Percentiles rank a stretch among this genome's conserved stretches.
phyloP scores from a whole-genome alignment of 2,797 vertebrate genomes.

The Poeciliopsis gracilis region DNA sequence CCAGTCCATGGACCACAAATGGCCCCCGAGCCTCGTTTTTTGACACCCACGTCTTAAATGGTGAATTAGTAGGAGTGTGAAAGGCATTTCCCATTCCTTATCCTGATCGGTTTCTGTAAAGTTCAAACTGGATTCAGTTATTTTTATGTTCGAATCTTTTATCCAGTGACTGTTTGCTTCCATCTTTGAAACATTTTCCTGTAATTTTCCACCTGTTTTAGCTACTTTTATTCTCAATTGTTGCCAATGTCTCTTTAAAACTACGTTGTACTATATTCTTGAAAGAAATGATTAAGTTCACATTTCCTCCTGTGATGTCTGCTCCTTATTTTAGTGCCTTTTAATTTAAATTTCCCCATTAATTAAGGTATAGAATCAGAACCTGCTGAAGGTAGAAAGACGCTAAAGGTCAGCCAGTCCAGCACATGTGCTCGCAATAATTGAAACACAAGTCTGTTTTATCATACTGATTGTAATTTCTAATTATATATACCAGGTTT shows the following conservation, averaged over 20 bases:
- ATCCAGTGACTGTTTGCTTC: not conserved
- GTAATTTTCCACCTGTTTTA: not conserved
- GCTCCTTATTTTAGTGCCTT: constrained; percentile 20
- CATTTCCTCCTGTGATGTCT: constrained; percentile 12
- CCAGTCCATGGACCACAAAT: too few relatives aligned
- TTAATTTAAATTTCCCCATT: constrained; percentile 24
- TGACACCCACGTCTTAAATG: too few relatives aligned
- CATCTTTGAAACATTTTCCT: not conserved
- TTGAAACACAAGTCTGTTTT: constrained; percentile 20
- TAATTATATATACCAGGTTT: not conserved
- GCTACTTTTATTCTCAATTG: constrained; percentile 1
- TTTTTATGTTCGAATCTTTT: not conserved
- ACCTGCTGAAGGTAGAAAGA: constrained; percentile 9
- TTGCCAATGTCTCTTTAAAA: constrained; percentile 11
- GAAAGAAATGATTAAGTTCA: constrained; percentile 20
- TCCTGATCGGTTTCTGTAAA: not conserved
- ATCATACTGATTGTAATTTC: constrained; percentile 13
- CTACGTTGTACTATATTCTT: not conserved
- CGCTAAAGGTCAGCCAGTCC: constrained; percentile 10
- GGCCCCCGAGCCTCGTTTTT: too few relatives aligned
- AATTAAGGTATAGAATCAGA: constrained; percentile 27
- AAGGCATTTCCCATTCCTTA: not conserved
- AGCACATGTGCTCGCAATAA: constrained; percentile 8
- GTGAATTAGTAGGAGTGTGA: not conserved
- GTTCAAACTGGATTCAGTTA: not conserved